Conservation (phyloP, 2,113 vertebrate species). For the Antennarius striatus region DNA sequence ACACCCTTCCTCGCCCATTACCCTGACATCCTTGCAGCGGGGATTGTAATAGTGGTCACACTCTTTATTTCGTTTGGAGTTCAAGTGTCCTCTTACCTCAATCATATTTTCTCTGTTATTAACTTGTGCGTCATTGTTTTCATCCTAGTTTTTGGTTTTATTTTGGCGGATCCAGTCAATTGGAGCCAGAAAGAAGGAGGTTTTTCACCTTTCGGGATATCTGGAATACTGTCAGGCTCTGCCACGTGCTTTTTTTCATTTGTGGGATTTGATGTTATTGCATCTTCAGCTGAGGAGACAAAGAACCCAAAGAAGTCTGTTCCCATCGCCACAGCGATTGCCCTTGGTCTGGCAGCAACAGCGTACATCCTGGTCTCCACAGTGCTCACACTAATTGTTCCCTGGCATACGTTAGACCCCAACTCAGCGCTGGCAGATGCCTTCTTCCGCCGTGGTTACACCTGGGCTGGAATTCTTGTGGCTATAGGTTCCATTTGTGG, state of each 20-base stretch:
- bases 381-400: constrained; percentile 93
- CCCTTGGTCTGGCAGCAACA: constrained; percentile 83
- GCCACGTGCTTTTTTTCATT: constrained; percentile 97
- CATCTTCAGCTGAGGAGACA: constrained; percentile 93
- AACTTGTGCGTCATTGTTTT: constrained; percentile 88
- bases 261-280: constrained; percentile 95
- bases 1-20: constrained; percentile 89
- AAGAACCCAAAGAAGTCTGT: constrained; percentile 88
- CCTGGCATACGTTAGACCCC: constrained; percentile 90
- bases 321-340: constrained; percentile 89
- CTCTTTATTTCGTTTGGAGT: constrained; percentile 93
- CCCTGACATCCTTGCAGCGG: constrained; percentile 89
- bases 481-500: constrained; percentile 93
- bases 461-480: constrained; percentile 93
- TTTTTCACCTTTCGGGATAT: constrained; percentile 90
- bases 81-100: constrained; percentile 93
- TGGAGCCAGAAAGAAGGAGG: constrained; percentile 89
- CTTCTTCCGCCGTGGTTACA: constrained; percentile 91
- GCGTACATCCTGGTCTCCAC: constrained; percentile 91
- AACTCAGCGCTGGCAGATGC: constrained; percentile 92
- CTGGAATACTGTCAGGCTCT: constrained; percentile 90
- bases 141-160: constrained; percentile 90
- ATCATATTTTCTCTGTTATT: constrained; percentile 88
- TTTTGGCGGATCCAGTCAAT: constrained; percentile 87
- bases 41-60: constrained; percentile 87